A percentile compares a stretch with the other conserved stretches of the same genome.
phyloP scores from a whole-genome alignment of 2,797 vertebrate species.

The Cetoscarus ocellatus region DNA sequence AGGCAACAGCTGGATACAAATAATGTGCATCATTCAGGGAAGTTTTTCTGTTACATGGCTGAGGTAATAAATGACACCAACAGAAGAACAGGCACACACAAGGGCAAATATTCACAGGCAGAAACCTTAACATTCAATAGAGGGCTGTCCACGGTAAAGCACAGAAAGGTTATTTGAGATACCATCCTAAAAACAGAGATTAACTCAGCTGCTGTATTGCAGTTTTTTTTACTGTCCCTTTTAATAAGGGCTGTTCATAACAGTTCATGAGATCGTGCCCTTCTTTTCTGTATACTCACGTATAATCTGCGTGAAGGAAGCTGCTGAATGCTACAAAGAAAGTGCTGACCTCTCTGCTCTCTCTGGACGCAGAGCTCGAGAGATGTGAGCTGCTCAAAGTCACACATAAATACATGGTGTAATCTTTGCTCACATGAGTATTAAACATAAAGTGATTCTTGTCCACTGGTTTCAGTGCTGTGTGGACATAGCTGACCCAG shows the following conservation, averaged over 20 bases:
- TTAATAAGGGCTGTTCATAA: conserved; percentile 1
- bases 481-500: conserved; percentile 46
- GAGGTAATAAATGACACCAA: conserved; percentile 66
- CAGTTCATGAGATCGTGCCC: not conserved
- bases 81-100: conserved; percentile 64
- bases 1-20: conserved; percentile 3
- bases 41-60: conserved; percentile 14
- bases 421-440: conserved; percentile 40
- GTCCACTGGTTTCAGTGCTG: conserved; percentile 37
- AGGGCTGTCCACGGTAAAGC: conserved; percentile 61
- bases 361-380: conserved; percentile 14
- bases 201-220: conserved; percentile 3
- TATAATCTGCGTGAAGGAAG: not conserved
- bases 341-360: conserved; percentile 11
- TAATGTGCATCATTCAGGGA: not conserved
- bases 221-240: conserved; percentile 9
- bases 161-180: conserved; percentile 39
- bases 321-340: conserved; percentile 1
- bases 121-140: conserved; percentile 66
- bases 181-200: conserved; percentile 25
- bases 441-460: conserved; percentile 32
- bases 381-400: conserved; percentile 12
- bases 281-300: conserved; percentile 4
- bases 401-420: not conserved
- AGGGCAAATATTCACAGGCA: conserved; percentile 58